phyloP scores from a whole-genome alignment of 2,888 invertebrate genomes.

The Argyra leucocephala region DNA sequence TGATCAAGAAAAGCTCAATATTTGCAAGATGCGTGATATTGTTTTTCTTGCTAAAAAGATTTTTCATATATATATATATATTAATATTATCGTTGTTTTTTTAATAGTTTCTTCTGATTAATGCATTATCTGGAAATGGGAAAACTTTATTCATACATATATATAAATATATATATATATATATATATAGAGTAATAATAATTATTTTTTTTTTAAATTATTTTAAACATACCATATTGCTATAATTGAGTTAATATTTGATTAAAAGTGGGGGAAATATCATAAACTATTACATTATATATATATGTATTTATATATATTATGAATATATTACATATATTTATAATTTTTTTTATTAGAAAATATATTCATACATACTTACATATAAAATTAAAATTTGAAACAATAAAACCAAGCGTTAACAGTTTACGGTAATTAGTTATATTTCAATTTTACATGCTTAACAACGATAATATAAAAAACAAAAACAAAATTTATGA shows the following conservation, averaged over 20 bases:
- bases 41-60: background rate
- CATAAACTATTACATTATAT: background rate
- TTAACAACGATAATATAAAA: background rate
- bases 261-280: too few relatives aligned
- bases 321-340: background rate
- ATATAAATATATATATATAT: too few relatives aligned
- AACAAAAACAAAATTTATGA: background rate
- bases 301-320: background rate
- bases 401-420: constrained; percentile 11
- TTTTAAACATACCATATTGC: too few relatives aligned
- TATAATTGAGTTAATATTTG: too few relatives aligned
- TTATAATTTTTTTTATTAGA: background rate
- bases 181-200: too few relatives aligned
- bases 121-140: background rate
- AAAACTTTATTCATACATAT: too few relatives aligned
- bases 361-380: background rate
- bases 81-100: too few relatives aligned
- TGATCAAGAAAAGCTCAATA: background rate
- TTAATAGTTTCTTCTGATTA: too few relatives aligned
- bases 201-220: too few relatives aligned
- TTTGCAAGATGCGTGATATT: background rate
- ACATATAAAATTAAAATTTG: background rate
- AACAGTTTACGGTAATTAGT: background rate
- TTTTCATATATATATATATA: too few relatives aligned
- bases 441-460: background rate